These are phyloP conservation scores for Rallus limicola DNA, from an alignment of 2,113 vertebrate genomes.

Conservation along the genomic window DNA sequence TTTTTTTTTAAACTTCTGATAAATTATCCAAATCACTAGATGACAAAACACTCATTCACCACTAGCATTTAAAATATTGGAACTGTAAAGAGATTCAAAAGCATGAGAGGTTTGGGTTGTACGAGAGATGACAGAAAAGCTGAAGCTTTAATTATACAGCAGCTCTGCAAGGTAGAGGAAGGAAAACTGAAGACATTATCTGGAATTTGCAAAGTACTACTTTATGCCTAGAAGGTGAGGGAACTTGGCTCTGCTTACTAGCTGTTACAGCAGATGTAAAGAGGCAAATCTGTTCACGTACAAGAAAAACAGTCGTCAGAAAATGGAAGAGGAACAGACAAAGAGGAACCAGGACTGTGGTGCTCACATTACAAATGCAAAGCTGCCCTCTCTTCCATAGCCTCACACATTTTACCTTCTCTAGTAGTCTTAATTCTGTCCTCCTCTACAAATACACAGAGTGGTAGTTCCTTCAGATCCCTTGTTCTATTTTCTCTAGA, in stretches of 20 bases:
- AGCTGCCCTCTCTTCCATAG: neutral
- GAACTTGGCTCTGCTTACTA: neutral
- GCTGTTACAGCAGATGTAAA: neutral
- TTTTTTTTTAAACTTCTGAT: neutral
- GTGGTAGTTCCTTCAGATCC: neutral
- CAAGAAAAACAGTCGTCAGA: neutral
- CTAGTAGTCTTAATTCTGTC: neutral
- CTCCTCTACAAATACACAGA: neutral
- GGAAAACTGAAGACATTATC: neutral
- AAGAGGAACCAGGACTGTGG: neutral
- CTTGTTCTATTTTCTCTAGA: neutral
- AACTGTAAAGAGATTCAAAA: neutral
- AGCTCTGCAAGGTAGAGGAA: neutral
- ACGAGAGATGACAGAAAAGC: neutral
- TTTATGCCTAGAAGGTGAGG: neutral
- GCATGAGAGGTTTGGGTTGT: neutral
- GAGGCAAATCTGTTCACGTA: neutral
- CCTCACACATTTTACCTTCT: neutral
- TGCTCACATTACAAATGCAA: neutral
- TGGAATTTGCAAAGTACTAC: neutral
- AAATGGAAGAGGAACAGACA: conserved; percentile 33
- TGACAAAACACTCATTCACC: neutral
- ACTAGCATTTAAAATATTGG: neutral
- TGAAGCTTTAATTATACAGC: neutral
- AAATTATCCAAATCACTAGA: neutral